These are phyloP conservation scores for Congeria kusceri DNA, from an alignment of 2,888 invertebrate genomes.

Conservation along the genomic window DNA sequence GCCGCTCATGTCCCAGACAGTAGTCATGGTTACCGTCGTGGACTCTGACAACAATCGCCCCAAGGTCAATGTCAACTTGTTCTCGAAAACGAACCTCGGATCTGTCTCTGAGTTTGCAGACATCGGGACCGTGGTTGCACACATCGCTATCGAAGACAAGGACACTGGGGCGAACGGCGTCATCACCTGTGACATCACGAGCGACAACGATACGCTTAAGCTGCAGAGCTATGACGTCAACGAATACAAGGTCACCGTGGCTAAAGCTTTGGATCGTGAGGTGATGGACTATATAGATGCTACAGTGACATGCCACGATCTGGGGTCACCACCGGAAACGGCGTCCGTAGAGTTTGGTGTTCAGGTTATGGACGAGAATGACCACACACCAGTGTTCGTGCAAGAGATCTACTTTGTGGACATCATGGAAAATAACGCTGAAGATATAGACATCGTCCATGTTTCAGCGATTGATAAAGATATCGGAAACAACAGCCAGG, in stretches of 20 bases:
- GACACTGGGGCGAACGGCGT: constrained; percentile 78
- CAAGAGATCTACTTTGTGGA: constrained; percentile 84
- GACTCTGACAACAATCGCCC: constrained; percentile 97
- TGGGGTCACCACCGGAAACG: constrained; percentile 66
- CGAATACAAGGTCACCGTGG: constrained; percentile 74
- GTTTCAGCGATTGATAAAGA: constrained; percentile 75
- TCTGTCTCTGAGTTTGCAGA: constrained; percentile 75
- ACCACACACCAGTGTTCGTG: constrained; percentile 93
- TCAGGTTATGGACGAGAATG: constrained; percentile 93
- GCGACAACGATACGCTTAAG: constrained; percentile 71
- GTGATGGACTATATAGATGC: constrained; percentile 59
- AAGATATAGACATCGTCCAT: constrained; percentile 67
- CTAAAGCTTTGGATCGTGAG: constrained; percentile 65
- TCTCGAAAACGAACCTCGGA: constrained; percentile 69
- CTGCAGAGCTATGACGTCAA: constrained; percentile 71
- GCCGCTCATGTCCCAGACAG: constrained; percentile 72
- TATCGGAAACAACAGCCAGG: constrained; percentile 69
- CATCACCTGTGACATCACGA: constrained; percentile 68
- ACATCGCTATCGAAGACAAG: constrained; percentile 73
- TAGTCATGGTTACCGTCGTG: constrained; percentile 88
- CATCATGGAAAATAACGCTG: constrained; percentile 69
- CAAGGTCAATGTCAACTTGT: constrained; percentile 85
- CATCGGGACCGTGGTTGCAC: constrained; percentile 77
- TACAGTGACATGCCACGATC: constrained; percentile 67
- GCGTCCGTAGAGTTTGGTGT: constrained; percentile 68